Evolutionary conservation across 30 jellyfish, hydroid and myxozoan species (phyloP), one percentile per base, ranked within the genome.

Genomic region (Sanderia malayensis): DNA sequence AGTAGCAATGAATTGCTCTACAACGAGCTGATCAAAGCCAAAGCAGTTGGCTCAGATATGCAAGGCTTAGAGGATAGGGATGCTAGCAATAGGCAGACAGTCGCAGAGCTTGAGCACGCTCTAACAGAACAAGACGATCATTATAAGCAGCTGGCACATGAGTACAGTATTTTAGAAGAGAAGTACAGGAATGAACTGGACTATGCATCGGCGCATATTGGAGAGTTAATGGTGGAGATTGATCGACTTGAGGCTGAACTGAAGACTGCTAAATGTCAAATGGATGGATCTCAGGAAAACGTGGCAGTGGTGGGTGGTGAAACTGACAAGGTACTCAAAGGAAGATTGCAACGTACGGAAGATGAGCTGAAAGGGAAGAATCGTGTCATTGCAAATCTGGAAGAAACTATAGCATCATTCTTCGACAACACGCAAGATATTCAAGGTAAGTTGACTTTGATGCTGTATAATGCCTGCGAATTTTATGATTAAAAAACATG

Each of bases 141-240:
- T 7, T 64, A 58, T 47, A 78, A 82, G 37, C 30, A 19, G 37
- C 41, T 81, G 68, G 46, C 49, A 34, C 62, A 45, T 17, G 89
- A 88, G 19, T 65, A 77, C 15, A 80, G 41, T 15, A 81, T 73
- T 20, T 31, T 75, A 2, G 90, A 75, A 22, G 92, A 73, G 49
- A 76, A 74, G 66, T 74, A 67, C 41, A 46, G 82, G 55, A 84
- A 81, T 26, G 95, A 81, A 46, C 24, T 80, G 79, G 74, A 70
- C 49, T 63, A 73, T 58, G 78, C 81, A n/a, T 59, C 84, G n/a
- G 70, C 83, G 13, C 82, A 60, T 41, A 75, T 70, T 46, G 77
- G 77, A 11, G 69, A 70, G 26, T 19, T 65, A 33, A 71, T 67
- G 83, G 22, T 67, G 52, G 70, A 70, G 58, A 76, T 77, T 31